Evolutionary conservation across 2,113 vertebrate species (phyloP).

Genomic region (Microtus ochrogaster): DNA sequence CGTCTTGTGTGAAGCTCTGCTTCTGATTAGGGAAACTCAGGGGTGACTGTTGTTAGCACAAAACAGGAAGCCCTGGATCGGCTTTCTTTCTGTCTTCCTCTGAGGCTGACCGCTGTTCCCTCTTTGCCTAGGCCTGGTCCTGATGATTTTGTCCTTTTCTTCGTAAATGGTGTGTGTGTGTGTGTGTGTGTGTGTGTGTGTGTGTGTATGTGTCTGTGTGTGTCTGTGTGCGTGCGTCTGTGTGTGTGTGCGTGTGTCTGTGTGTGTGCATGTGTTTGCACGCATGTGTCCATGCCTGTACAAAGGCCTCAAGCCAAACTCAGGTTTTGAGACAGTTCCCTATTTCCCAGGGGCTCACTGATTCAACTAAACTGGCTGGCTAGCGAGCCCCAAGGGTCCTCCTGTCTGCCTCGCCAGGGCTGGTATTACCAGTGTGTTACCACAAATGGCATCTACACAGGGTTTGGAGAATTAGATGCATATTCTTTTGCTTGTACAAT

Average conservation of each 20-base stretch:
- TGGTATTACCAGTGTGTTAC: not conserved
- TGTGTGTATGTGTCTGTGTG: not conserved
- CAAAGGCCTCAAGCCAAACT: not conserved
- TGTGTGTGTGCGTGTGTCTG: not conserved
- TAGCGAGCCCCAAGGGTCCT: not conserved
- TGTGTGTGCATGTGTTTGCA: not conserved
- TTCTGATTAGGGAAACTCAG: slow-evolving; percentile 29
- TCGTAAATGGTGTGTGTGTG: not conserved
- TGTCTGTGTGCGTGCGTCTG: not conserved
- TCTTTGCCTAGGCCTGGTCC: not conserved
- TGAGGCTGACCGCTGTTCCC: not conserved
- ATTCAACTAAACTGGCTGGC: not conserved
- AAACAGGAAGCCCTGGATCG: not conserved
- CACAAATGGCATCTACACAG: not conserved
- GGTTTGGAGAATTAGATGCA: not conserved
- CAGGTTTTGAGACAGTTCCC: not conserved
- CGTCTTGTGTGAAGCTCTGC: not conserved
- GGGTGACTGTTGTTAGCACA: not conserved
- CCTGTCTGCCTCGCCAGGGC: not conserved
- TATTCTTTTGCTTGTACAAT: not conserved
- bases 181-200: not conserved
- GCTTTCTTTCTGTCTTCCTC: not conserved
- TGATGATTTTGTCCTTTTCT: not conserved
- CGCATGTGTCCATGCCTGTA: not conserved
- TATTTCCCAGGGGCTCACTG: not conserved